Base-by-base conservation (phyloP, 1,140 invertebrate genomes). In the Nephotettix cincticeps region DNA sequence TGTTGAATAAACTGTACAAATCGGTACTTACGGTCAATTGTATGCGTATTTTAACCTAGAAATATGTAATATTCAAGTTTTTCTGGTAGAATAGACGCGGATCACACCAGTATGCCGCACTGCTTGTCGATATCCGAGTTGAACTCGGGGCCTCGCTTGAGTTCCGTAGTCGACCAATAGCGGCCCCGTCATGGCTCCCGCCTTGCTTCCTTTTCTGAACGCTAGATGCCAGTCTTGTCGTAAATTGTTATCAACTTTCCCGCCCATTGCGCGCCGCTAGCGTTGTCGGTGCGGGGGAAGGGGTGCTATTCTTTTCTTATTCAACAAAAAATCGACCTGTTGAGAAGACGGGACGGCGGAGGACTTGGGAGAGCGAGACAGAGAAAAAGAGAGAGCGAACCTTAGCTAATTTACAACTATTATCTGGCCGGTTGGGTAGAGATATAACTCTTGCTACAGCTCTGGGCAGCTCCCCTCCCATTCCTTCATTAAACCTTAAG, bases 231-330 rank as follows among this genome's bases (percentile, higher is more conserved):
- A 29, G 23, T 28, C 21, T 14, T 61, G 56, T 28, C 56, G 56
- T 61, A 61, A 61, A 61, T 61, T 61, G 21, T 61, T 61, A 61
- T 61, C 56, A 61, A 61, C 56, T 61, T 61, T 61, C 56, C 56
- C 56, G 56, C 56, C 56, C 56, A 61, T 61, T 27, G 25, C 14
- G n/a, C 25, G 14, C 11, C 21, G 13, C 6, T 4, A n/a, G 23
- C 4, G 27, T 19, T 25, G 56, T 2, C 2, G 13, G 6, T 21
- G 27, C 6, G 25, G 27, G 23, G 56, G 56, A 14, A 6, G 23
- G 56, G 25, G 21, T 25, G 27, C 9, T 23, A 14, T 61, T 61
- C 27, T 61, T 23, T 61, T 61, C 13, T 29, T 61, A 14, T 28
- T 61, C 23, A 61, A 61, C 56, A 61, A 61, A 61, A 61, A 61